Evolutionary conservation across 2,113 vertebrate species (phyloP).

Genomic region (Hippocampus comes): DNA sequence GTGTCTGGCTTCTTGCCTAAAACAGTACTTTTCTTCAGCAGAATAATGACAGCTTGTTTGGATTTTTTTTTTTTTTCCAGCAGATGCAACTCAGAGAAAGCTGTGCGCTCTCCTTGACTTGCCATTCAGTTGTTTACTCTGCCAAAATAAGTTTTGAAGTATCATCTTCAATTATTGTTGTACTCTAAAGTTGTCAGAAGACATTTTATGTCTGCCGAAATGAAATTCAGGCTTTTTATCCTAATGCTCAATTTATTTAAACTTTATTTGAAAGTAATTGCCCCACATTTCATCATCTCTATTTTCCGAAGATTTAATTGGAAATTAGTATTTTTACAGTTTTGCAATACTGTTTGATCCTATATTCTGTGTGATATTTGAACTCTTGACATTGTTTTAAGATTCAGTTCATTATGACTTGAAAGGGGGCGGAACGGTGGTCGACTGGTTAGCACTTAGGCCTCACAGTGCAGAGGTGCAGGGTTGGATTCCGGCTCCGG

Average conservation of each 20-base stretch:
- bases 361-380: background rate
- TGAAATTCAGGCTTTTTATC: background rate
- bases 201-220: background rate
- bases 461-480: too few relatives aligned
- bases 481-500: too few relatives aligned
- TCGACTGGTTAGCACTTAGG: too few relatives aligned
- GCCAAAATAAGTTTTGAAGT: slow-evolving; percentile 3
- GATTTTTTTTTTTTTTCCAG: background rate
- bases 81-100: background rate
- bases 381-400: slow-evolving; percentile 4
- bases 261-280: background rate
- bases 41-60: slow-evolving; percentile 1
- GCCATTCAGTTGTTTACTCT: background rate
- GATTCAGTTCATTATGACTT: background rate
- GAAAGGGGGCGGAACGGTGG: too few relatives aligned
- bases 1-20: slow-evolving; percentile 5
- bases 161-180: background rate
- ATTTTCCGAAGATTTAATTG: background rate
- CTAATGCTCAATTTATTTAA: background rate
- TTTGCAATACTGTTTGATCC: slow-evolving; percentile 1
- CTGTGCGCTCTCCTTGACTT: background rate
- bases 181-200: background rate
- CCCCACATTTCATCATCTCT: slow-evolving; percentile 4
- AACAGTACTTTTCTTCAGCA: background rate
- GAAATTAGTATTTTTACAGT: background rate